Conservation (phyloP, 2,888 invertebrate genomes). For the Microdon myrmicae region DNA sequence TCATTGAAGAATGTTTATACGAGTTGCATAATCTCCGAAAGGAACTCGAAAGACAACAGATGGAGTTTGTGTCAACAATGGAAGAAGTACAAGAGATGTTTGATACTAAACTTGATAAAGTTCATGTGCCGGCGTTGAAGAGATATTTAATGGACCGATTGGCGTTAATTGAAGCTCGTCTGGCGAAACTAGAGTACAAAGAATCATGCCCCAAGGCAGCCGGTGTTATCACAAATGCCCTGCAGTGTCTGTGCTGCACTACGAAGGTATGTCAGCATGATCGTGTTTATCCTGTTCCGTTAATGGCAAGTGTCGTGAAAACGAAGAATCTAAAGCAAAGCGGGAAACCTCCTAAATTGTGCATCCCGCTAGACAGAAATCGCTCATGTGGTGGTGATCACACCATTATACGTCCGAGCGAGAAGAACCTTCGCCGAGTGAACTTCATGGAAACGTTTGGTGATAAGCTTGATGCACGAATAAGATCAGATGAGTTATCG, state of each 20-base stretch:
- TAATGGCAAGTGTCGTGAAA: constrained; percentile 53
- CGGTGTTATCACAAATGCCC: constrained; percentile 57
- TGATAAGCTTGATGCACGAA: constrained; percentile 7
- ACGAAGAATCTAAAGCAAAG: constrained; percentile 44
- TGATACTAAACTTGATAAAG: constrained; percentile 63
- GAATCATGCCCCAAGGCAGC: constrained; percentile 60
- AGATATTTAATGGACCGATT: constrained; percentile 59
- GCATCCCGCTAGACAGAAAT: constrained; percentile 2
- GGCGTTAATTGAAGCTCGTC: constrained; percentile 53
- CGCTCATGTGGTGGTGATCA: constrained; percentile 53
- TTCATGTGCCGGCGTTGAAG: constrained; percentile 62
- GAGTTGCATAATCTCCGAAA: constrained; percentile 57
- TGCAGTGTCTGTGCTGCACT: constrained; percentile 60
- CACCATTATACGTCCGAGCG: constrained; percentile 53
- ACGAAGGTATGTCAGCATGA: constrained; percentile 54
- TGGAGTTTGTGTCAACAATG: constrained; percentile 59
- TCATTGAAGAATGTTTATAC: constrained; percentile 58
- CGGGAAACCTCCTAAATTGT: not conserved
- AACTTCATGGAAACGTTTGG: constrained; percentile 58
- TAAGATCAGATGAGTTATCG: constrained; percentile 5
- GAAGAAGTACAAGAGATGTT: constrained; percentile 65
- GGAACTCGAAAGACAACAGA: constrained; percentile 53
- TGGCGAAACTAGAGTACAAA: constrained; percentile 53
- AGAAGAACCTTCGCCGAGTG: constrained; percentile 55
- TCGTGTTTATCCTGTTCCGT: constrained; percentile 8